phyloP scores from a whole-genome alignment of 1,140 invertebrate genomes.

The Epicauta chinensis region DNA sequence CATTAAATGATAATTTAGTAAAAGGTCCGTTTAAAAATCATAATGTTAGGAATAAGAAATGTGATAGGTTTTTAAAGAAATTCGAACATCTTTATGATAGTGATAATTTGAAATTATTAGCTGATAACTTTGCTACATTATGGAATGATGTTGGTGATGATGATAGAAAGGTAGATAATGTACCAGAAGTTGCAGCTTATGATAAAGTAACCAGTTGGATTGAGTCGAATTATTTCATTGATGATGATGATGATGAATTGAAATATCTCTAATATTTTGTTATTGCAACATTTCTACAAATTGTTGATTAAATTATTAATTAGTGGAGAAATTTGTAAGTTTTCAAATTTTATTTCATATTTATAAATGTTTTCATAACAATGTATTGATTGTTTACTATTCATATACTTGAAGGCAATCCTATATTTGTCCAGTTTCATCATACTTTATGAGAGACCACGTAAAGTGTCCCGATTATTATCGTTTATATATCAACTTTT shows the following conservation, averaged over 20 bases:
- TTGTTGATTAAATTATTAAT: too few species aligned
- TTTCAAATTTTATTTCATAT: too few species aligned
- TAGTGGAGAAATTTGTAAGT: too few species aligned
- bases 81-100: background rate
- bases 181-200: slow-evolving; percentile 3
- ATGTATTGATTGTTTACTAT: too few species aligned
- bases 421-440: too few species aligned
- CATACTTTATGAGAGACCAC: too few species aligned
- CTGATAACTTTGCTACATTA: background rate
- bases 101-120: background rate
- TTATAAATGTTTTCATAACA: too few species aligned
- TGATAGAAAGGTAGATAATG: background rate
- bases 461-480: too few species aligned
- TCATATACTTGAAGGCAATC: too few species aligned
- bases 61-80: background rate
- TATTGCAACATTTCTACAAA: too few species aligned
- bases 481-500: too few species aligned
- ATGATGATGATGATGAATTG: background rate
- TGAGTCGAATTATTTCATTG: slow-evolving; percentile 5
- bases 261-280: too few species aligned
- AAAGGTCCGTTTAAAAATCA: background rate
- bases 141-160: slow-evolving; percentile 8
- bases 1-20: background rate
- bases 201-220: slow-evolving; percentile 9
- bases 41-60: background rate